Evolutionary conservation across 1,140 invertebrate genomes (phyloP).

Genomic region (Hylaeus volcanicus): DNA sequence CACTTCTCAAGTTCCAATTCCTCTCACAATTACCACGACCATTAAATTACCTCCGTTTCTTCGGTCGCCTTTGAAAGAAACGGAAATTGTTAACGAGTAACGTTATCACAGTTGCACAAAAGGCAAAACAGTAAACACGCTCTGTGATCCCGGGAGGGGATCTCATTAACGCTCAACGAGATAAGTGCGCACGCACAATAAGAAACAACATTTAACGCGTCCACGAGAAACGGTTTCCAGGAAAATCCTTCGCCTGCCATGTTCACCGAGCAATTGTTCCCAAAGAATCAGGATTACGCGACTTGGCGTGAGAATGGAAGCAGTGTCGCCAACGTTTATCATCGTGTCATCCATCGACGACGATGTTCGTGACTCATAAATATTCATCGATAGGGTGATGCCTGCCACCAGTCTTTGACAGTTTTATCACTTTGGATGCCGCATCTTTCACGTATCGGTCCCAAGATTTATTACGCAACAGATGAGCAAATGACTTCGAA

Average conservation of each 20-base stretch:
- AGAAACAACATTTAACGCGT: background rate
- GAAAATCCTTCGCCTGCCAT: background rate
- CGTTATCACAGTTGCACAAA: background rate
- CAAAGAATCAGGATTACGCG: background rate
- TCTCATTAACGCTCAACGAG: slow-evolving; percentile 19
- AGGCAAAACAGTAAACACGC: background rate
- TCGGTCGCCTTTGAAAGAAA: background rate
- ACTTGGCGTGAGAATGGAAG: slow-evolving; percentile 33
- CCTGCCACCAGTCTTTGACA: too few relatives aligned
- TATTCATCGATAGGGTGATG: slow-evolving; percentile 39
- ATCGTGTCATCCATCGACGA: slow-evolving; percentile 20
- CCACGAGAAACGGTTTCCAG: background rate
- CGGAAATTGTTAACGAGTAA: slow-evolving; percentile 41
- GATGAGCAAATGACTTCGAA: too few relatives aligned
- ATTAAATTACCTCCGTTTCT: background rate
- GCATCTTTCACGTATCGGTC: too few relatives aligned
- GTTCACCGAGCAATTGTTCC: background rate
- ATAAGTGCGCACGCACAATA: slow-evolving; percentile 15
- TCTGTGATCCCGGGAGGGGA: slow-evolving; percentile 7
- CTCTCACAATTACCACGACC: background rate
- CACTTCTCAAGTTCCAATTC: background rate
- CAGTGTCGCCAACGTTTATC: slow-evolving; percentile 39
- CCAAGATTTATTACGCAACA: too few relatives aligned
- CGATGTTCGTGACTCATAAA: slow-evolving; percentile 44
- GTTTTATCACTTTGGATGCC: too few relatives aligned